Base-by-base conservation (phyloP, 2,797 vertebrate species). In the Gymnocypris eckloni region DNA sequence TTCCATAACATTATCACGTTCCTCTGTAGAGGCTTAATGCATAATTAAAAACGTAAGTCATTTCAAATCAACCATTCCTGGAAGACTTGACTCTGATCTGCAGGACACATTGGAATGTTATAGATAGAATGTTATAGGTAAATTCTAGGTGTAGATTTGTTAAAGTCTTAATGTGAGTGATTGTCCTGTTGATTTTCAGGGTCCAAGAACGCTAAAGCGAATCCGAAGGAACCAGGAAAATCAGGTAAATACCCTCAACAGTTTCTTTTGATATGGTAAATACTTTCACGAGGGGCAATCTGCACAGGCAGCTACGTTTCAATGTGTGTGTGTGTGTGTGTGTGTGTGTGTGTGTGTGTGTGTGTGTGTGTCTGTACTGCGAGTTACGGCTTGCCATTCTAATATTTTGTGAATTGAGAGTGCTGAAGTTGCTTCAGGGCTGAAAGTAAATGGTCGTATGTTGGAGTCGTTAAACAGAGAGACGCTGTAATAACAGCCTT, bases 211-310 rank as follows among this genome's bases (percentile, higher is more conserved):
- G 97, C 98, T 79, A 96, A 96, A 89, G 72, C 95, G 0, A 96
- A 96, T 6, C 95, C 96, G 59, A 93, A 95, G 92, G 98, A 98
- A 93, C 97, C 96, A 20, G 97, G 97, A 91, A 99, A 96, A 96
- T 72, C 96, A 97, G 98, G 98, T 99, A 96, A 96, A 95, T 96
- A 88, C 85, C 81, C 59, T 85, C 45, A 79, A 25, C n/a, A 28
- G 48, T 9, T 25, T 66, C 3, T 18, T 56, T 43, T 12, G 13
- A 50, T 59, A 28, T 73, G 13, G 48, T 48, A 37, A 61, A n/a
- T 9, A 12, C 33, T 72, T 22, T 71, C 25, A 72, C 22, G 18
- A 71, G 9, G 43, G 28, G 79, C 39, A 45, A 3, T 0, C 66
- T 77, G n/a, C 84, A 64, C 33, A 72, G 78, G 64, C 88, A 84